Conservation (phyloP, 37 sponge, comb jelly and placozoan genomes). For the Halichondria panicea region DNA sequence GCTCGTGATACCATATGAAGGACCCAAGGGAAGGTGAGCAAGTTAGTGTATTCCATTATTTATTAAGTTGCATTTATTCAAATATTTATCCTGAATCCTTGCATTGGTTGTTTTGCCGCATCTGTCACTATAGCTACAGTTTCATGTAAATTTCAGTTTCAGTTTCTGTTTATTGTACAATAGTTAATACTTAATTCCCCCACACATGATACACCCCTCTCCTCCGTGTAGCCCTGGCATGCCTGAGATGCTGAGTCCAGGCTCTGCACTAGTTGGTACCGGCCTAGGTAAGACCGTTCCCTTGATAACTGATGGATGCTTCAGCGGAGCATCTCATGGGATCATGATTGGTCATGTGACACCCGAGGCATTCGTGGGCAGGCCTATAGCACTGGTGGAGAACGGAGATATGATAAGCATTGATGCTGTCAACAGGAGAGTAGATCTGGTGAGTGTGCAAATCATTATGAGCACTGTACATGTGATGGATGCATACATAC, state of each 20-base stretch:
- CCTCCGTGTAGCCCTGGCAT: slow-evolving; percentile 74
- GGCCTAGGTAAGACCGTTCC: slow-evolving; percentile 68
- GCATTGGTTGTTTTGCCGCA: no score
- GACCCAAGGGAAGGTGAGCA: slow-evolving; percentile 83
- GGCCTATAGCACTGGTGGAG: slow-evolving; percentile 50
- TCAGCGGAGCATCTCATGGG: slow-evolving; percentile 82
- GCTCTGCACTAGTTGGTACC: slow-evolving; percentile 75
- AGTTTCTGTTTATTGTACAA: no score
- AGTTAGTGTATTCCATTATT: no score
- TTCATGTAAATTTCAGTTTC: no score
- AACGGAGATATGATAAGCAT: slow-evolving; percentile 48
- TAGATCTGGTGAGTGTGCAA: slow-evolving; percentile 41
- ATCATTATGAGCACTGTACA: no score
- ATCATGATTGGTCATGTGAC: slow-evolving; percentile 72
- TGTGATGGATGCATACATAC: no score
- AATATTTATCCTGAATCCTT: no score
- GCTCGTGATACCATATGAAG: slow-evolving; percentile 70
- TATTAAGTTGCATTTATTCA: no score
- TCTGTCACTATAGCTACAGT: no score
- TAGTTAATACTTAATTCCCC: no score
- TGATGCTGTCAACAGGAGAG: slow-evolving; percentile 21
- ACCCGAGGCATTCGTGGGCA: slow-evolving; percentile 58
- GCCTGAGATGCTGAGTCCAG: slow-evolving; percentile 83
- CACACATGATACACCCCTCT: no score
- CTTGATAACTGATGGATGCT: slow-evolving; percentile 73